Evolutionary conservation across 2,113 vertebrate species (phyloP).

Genomic region (Gopherus evgoodei): DNA sequence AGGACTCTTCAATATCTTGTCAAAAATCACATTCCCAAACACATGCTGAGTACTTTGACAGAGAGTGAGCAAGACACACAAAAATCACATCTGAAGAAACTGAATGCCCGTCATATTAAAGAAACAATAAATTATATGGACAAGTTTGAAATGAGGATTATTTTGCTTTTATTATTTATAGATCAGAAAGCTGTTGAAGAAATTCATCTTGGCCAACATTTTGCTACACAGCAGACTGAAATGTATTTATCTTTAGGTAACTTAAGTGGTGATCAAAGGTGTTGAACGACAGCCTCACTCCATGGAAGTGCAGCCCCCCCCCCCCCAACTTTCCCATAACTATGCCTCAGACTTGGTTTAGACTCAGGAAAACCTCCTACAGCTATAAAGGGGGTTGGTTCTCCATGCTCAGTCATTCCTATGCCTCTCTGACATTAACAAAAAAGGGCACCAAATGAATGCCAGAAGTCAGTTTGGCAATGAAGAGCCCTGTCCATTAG

Average conservation of each 20-base stretch:
- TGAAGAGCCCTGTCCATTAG: background rate
- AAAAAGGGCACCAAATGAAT: background rate
- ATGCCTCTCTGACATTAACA: background rate
- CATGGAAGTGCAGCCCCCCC: background rate
- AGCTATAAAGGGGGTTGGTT: background rate
- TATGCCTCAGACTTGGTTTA: background rate
- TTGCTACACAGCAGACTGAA: background rate
- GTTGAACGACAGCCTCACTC: background rate
- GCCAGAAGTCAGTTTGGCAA: fast-evolving
- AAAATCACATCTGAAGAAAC: background rate
- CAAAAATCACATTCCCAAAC: background rate
- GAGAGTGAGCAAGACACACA: background rate
- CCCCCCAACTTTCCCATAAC: background rate
- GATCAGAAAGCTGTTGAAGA: background rate
- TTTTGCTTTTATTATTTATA: background rate
- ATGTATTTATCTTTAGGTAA: background rate
- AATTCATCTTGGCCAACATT: background rate
- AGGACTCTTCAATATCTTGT: background rate
- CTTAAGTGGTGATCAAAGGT: background rate
- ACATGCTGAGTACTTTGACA: background rate
- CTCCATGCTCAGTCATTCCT: background rate
- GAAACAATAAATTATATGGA: background rate
- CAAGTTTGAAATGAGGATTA: background rate
- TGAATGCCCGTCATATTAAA: background rate
- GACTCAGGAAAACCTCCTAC: background rate